These are phyloP conservation scores for Sebastes kiyomatsui DNA, from an alignment of 2,797 vertebrate species.

Conservation along the genomic window DNA sequence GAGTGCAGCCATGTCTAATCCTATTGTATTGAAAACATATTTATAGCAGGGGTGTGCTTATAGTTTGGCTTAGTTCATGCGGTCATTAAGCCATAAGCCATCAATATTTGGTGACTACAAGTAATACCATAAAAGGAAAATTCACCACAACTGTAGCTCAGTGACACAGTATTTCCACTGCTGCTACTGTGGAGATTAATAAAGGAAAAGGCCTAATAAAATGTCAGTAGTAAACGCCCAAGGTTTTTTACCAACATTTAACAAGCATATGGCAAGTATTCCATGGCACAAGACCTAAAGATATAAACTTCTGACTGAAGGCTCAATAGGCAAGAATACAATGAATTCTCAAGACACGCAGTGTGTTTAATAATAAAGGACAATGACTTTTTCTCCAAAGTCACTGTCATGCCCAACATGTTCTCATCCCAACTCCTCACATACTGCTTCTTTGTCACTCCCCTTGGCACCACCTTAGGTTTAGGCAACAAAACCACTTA, in stretches of 20 bases:
- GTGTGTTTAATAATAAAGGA: neutral
- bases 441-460: too few relatives aligned
- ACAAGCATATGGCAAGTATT: neutral
- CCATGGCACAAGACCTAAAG: neutral
- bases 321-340: neutral
- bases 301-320: neutral
- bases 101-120: neutral
- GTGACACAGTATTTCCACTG: neutral
- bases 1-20: slow-evolving; percentile 26
- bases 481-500: too few relatives aligned
- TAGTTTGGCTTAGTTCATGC: neutral
- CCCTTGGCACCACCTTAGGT: too few relatives aligned
- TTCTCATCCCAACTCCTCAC: too few relatives aligned
- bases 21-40: slow-evolving; percentile 15
- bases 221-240: neutral
- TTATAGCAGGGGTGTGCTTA: neutral
- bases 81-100: neutral
- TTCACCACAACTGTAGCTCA: neutral
- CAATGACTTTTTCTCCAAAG: neutral
- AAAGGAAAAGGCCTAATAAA: neutral
- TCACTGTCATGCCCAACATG: neutral
- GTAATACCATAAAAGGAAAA: neutral
- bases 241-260: neutral
- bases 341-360: neutral
- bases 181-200: neutral